Percentiles rank a stretch among this genome's conserved stretches.
These are phyloP conservation scores for Celastrina argiolus DNA, from an alignment of 2,888 invertebrate species.

Conservation along the genomic window DNA sequence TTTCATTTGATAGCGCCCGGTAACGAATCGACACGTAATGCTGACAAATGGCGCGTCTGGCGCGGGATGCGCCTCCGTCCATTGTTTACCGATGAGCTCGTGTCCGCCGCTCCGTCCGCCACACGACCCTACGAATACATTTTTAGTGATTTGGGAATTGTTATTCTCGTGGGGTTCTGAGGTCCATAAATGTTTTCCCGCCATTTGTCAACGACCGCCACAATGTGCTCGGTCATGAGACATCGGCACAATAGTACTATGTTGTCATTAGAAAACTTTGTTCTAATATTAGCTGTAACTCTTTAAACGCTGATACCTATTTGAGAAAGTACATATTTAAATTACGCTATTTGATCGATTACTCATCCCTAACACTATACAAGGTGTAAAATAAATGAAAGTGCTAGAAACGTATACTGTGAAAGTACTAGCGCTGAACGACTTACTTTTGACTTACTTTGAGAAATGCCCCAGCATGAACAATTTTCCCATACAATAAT, in stretches of 20 bases:
- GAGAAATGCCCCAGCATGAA: too few relatives aligned
- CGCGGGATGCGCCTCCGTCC: neutral
- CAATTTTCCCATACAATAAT: too few relatives aligned
- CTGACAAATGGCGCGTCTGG: constrained; percentile 1
- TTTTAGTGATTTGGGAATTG: constrained; percentile 1
- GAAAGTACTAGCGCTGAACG: too few relatives aligned
- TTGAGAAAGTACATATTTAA: too few relatives aligned
- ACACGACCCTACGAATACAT: neutral
- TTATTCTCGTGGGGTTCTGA: neutral
- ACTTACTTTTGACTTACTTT: too few relatives aligned
- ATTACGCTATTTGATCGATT: too few relatives aligned
- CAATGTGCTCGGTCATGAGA: neutral
- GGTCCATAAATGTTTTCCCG: neutral
- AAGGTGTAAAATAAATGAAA: too few relatives aligned
- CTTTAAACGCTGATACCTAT: too few relatives aligned
- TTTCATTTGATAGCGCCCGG: constrained; percentile 2
- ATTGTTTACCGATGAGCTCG: constrained; percentile 7
- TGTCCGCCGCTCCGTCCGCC: neutral
- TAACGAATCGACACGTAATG: neutral
- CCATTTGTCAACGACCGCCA: neutral
- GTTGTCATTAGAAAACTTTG: too few relatives aligned
- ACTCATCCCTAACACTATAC: too few relatives aligned
- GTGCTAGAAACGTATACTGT: too few relatives aligned
- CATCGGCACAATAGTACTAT: neutral
- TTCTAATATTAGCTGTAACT: too few relatives aligned